phyloP scores from a whole-genome alignment of 2,888 invertebrate genomes.

The Hypercompe scribonia region DNA sequence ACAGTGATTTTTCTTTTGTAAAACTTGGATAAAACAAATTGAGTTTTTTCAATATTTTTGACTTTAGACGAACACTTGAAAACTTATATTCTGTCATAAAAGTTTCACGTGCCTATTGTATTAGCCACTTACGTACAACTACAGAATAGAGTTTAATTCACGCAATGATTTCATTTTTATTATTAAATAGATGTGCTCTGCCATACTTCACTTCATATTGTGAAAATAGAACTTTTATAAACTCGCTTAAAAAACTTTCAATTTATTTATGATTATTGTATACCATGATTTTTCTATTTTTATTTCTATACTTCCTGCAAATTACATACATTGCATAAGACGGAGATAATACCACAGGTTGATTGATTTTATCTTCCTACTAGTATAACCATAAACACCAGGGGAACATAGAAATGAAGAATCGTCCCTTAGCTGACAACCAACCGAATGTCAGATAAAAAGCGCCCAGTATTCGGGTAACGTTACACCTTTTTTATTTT shows the following conservation, averaged over 20 bases:
- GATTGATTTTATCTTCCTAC: no score
- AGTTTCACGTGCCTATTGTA: no score
- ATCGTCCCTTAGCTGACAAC: conserved; percentile 32
- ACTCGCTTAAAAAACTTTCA: not conserved
- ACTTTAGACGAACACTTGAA: not conserved
- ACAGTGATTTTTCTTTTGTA: not conserved
- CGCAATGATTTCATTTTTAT: no score
- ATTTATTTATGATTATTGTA: not conserved
- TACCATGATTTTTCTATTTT: not conserved
- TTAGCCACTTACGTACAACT: no score
- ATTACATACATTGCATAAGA: no score
- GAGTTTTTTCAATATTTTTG: not conserved
- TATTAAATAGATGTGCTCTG: no score
- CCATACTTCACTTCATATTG: no score
- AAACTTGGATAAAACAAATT: not conserved
- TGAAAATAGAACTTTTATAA: not conserved
- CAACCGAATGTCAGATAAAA: conserved; percentile 35
- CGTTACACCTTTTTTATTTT: conserved; percentile 52
- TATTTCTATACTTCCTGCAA: no score
- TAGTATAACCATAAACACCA: not conserved
- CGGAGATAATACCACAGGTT: no score
- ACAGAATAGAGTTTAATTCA: no score
- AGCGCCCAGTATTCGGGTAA: conserved; percentile 49
- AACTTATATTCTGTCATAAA: not conserved
- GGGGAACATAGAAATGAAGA: conserved; percentile 7